phyloP scores from a whole-genome alignment of 2,113 vertebrate species.

The Chrysochloris asiatica region DNA sequence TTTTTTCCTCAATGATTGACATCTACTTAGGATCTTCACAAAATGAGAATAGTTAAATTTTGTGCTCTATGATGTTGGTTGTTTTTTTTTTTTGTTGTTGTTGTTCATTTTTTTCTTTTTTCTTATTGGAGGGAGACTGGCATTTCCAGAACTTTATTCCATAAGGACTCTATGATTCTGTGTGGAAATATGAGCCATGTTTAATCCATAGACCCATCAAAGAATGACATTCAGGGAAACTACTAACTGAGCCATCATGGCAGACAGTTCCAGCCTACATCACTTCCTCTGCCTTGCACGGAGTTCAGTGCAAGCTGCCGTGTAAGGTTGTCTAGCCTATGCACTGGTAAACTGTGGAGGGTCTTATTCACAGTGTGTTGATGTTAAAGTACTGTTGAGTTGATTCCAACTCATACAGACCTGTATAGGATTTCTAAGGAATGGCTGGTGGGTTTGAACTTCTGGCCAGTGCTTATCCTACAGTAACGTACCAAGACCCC shows the following conservation, averaged over 20 bases:
- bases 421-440: too few relatives aligned
- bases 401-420: too few relatives aligned
- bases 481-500: too few relatives aligned
- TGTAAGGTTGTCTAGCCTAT: not conserved
- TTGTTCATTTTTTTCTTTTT: not conserved
- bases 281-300: not conserved
- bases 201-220: not conserved
- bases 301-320: not conserved
- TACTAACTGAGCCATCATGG: not conserved
- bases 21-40: not conserved
- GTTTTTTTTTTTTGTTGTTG: too few relatives aligned
- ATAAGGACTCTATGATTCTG: not conserved
- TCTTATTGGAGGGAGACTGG: not conserved
- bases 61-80: not conserved
- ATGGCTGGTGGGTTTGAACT: too few relatives aligned
- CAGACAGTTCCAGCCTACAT: not conserved
- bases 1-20: not conserved
- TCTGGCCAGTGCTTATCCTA: too few relatives aligned
- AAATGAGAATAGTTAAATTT: not conserved
- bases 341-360: not conserved
- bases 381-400: too few relatives aligned
- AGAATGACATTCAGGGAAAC: not conserved
- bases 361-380: too few relatives aligned
- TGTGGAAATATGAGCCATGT: not conserved
- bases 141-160: slow-evolving; percentile 7